Conservation (phyloP, 2,113 vertebrate genomes). For the Philantomba maxwellii region DNA sequence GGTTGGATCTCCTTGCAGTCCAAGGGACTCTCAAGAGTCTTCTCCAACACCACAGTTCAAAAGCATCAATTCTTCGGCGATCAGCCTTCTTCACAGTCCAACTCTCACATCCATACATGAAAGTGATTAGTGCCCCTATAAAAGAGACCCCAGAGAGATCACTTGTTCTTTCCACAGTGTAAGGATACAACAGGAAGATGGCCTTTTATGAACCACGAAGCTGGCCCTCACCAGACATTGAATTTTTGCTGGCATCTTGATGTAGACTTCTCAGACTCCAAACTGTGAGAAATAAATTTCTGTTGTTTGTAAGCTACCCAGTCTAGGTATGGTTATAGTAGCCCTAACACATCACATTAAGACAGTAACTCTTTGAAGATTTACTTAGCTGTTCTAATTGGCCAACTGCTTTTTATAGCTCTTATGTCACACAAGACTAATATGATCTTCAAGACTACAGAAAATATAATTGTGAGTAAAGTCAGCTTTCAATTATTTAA, state of each 20-base stretch:
- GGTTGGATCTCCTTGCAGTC: too few species aligned
- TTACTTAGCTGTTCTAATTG: neutral
- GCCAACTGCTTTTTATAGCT: neutral
- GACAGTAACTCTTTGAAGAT: neutral
- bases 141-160: neutral
- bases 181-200: neutral
- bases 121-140: neutral
- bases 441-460: neutral
- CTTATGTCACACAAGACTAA: neutral
- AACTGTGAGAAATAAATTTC: neutral
- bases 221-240: neutral
- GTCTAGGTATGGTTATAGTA: neutral
- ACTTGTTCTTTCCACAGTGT: neutral
- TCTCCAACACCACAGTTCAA: too few species aligned
- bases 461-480: slow-evolving; percentile 3
- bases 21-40: too few species aligned
- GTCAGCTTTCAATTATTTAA: neutral
- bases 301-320: neutral
- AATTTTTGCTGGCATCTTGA: neutral
- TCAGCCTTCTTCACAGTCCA: too few species aligned
- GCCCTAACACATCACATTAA: neutral
- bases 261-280: neutral
- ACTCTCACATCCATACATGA: too few species aligned
- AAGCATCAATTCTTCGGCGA: too few species aligned
- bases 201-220: neutral